phyloP scores from a whole-genome alignment of 2,888 invertebrate genomes.

The Brachylomia viminalis region DNA sequence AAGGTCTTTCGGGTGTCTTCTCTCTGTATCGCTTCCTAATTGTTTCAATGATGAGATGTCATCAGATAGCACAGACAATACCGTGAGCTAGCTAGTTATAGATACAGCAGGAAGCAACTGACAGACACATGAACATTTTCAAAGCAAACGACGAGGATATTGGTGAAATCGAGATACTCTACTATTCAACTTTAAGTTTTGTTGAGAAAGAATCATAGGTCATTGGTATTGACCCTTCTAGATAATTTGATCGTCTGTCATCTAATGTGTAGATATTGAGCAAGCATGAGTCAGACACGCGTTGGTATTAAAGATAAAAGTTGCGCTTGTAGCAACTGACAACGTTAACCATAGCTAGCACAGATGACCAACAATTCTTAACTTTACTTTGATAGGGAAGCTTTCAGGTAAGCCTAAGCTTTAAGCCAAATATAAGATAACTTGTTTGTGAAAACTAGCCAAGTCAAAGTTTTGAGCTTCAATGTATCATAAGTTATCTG shows the following conservation, averaged over 20 bases:
- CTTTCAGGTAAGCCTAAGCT: not conserved
- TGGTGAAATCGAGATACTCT: conserved; percentile 8
- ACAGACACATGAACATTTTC: not conserved
- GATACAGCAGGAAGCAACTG: not conserved
- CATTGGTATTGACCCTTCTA: conserved; percentile 37
- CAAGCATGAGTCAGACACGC: conserved; percentile 30
- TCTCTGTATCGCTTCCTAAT: not conserved
- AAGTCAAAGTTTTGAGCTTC: too few species aligned
- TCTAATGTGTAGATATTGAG: conserved; percentile 29
- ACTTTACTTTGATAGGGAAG: not conserved
- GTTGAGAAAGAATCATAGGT: conserved; percentile 26
- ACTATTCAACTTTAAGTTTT: conserved; percentile 7
- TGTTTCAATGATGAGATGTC: not conserved
- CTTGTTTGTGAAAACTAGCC: too few species aligned
- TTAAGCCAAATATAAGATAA: too few species aligned
- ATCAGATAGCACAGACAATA: not conserved
- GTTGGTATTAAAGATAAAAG: conserved; percentile 35
- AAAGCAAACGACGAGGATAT: conserved; percentile 7
- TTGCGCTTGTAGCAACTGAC: conserved; percentile 24
- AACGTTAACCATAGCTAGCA: not conserved
- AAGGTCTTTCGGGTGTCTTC: not conserved
- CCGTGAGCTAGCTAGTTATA: not conserved
- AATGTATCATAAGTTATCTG: too few species aligned
- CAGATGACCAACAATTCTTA: not conserved
- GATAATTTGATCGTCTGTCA: conserved; percentile 17